Evolutionary conservation across 2,797 vertebrate genomes (phyloP).

Genomic region (Garrulus glandarius): DNA sequence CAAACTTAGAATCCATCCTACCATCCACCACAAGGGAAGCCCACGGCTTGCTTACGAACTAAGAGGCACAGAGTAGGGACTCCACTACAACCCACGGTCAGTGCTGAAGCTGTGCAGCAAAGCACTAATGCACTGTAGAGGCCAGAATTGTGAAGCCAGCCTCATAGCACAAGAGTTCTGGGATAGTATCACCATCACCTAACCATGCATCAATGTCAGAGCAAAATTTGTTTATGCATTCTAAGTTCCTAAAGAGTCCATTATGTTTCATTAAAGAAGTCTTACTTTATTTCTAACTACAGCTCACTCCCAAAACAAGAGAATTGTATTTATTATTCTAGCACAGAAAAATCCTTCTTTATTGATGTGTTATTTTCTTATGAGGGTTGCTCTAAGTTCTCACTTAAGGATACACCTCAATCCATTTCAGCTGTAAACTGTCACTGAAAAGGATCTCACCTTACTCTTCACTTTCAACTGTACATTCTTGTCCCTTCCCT

Average conservation of each 20-base stretch:
- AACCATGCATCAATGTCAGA: background rate
- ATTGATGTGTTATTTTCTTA: background rate
- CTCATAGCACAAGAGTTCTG: background rate
- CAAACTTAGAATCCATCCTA: background rate
- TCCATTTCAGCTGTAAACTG: background rate
- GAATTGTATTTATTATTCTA: background rate
- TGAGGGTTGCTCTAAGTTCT: background rate
- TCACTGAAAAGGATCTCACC: background rate
- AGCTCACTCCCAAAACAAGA: background rate
- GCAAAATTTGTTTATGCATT: background rate
- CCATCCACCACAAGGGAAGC: background rate
- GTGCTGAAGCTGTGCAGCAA: background rate
- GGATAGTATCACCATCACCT: background rate
- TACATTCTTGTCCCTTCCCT: background rate
- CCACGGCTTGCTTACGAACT: background rate
- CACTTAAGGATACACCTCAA: background rate
- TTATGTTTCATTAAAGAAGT: background rate
- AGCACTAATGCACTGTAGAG: background rate
- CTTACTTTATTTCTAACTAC: background rate
- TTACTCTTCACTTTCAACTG: background rate
- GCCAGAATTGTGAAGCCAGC: background rate
- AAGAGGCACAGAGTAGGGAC: background rate
- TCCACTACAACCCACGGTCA: accelerated
- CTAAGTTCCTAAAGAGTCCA: background rate
- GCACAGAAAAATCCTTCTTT: background rate